Conservation (phyloP, 2,113 vertebrate species). For the Dolichotis patagonum region DNA sequence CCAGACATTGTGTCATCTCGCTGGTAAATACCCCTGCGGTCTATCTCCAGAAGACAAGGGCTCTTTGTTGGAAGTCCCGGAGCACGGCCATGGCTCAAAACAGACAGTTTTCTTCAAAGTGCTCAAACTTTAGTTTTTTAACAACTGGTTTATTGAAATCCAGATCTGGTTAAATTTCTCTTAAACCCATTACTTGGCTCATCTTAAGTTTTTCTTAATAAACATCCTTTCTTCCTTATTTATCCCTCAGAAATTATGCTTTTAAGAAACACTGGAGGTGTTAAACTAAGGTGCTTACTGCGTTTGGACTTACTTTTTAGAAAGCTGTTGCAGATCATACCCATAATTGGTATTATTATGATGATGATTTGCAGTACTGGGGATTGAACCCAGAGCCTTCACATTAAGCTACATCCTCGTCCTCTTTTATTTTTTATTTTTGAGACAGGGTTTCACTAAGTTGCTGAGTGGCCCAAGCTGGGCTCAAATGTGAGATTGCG, state of each 20-base stretch:
- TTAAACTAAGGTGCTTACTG: neutral
- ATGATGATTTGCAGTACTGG: neutral
- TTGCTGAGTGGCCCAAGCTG: neutral
- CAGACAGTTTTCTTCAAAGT: neutral
- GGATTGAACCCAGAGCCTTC: neutral
- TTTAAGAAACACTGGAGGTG: neutral
- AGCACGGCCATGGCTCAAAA: neutral
- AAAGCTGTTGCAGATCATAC: neutral
- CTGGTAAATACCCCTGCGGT: neutral
- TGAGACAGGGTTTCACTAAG: neutral
- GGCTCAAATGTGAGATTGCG: neutral
- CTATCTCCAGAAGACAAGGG: neutral
- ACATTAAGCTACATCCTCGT: neutral
- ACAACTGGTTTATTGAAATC: neutral
- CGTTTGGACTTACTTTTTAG: neutral
- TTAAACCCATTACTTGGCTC: neutral
- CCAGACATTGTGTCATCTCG: neutral
- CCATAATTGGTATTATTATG: neutral
- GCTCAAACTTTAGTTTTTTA: neutral
- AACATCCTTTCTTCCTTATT: neutral
- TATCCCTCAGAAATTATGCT: neutral
- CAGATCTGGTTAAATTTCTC: neutral
- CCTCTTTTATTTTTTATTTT: neutral
- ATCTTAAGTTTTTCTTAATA: neutral
- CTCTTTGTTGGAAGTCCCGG: neutral